A percentile compares a stretch with the other conserved stretches of the same genome.
These are phyloP conservation scores for Crambe crambe DNA, from an alignment of 37 sponge, comb jelly and placozoan genomes.

Conservation along the genomic window DNA sequence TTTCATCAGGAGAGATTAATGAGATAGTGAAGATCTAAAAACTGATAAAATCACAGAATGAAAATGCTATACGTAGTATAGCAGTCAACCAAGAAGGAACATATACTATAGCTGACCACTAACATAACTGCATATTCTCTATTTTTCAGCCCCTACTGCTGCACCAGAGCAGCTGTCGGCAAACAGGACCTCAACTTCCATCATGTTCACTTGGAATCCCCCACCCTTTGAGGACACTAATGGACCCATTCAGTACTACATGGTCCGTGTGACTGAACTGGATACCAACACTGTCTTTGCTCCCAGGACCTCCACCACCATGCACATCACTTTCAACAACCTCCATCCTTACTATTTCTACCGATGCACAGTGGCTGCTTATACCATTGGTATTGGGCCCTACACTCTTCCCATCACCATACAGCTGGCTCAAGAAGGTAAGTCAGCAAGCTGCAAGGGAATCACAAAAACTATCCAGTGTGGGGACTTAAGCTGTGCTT, in stretches of 20 bases:
- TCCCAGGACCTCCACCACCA: background rate
- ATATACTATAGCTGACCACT: too few relatives aligned
- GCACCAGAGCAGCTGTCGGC: conserved; percentile 26
- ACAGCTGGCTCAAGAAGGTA: conserved; percentile 40
- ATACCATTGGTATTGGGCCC: conserved; percentile 31
- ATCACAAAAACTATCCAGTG: too few relatives aligned
- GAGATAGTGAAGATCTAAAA: too few relatives aligned
- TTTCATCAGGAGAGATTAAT: conserved; percentile 3
- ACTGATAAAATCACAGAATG: too few relatives aligned
- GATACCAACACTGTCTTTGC: conserved; percentile 11
- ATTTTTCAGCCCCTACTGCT: conserved; percentile 23
- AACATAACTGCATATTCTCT: too few relatives aligned
- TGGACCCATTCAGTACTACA: conserved; percentile 33
- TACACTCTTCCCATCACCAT: conserved; percentile 15
- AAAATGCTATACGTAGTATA: too few relatives aligned
- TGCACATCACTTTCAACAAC: background rate
- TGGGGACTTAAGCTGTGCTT: too few relatives aligned
- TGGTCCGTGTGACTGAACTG: conserved; percentile 21
- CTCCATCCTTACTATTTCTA: conserved; percentile 34
- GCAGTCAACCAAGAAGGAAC: too few relatives aligned
- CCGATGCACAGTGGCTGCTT: conserved; percentile 15
- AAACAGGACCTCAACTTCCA: conserved; percentile 2
- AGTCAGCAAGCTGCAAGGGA: too few relatives aligned
- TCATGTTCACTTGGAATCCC: conserved; percentile 38
- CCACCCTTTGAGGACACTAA: conserved; percentile 37